These are phyloP conservation scores for Plagodis pulveraria DNA, from an alignment of 2,888 invertebrate genomes.

Conservation along the genomic window DNA sequence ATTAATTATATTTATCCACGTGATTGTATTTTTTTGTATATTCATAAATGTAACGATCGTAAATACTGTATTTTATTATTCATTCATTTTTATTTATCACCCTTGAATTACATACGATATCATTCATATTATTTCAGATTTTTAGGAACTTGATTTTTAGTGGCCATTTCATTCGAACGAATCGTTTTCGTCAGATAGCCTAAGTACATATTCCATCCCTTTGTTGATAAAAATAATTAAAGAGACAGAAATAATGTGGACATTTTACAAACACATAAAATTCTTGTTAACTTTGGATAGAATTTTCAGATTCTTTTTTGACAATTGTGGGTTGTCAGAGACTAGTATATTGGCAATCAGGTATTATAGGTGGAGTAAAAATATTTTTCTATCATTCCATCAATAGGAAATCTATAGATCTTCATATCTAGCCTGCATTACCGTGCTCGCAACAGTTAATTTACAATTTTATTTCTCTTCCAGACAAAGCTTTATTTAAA, in stretches of 20 bases:
- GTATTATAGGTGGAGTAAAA: constrained; percentile 2
- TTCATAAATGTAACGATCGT: too few relatives aligned
- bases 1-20: too few relatives aligned
- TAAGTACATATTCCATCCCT: background rate
- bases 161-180: constrained; percentile 1
- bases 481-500: too few relatives aligned
- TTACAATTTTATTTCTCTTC: background rate
- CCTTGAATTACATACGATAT: too few relatives aligned
- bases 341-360: constrained; percentile 18
- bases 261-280: too few relatives aligned
- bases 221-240: background rate
- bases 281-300: background rate
- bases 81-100: too few relatives aligned
- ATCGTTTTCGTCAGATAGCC: background rate
- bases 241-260: background rate
- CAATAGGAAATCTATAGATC: background rate
- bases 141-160: constrained; percentile 24
- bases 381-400: constrained; percentile 1
- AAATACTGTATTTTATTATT: too few relatives aligned
- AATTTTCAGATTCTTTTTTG: too few relatives aligned
- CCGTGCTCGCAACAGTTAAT: constrained; percentile 3
- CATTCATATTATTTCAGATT: constrained; percentile 13
- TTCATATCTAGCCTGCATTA: background rate
- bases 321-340: constrained; percentile 1
- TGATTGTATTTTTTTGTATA: too few relatives aligned